A percentile compares a stretch with the other conserved stretches of the same genome.
phyloP scores from a whole-genome alignment of 2,888 invertebrate genomes.

The Epirrhoe alternata region DNA sequence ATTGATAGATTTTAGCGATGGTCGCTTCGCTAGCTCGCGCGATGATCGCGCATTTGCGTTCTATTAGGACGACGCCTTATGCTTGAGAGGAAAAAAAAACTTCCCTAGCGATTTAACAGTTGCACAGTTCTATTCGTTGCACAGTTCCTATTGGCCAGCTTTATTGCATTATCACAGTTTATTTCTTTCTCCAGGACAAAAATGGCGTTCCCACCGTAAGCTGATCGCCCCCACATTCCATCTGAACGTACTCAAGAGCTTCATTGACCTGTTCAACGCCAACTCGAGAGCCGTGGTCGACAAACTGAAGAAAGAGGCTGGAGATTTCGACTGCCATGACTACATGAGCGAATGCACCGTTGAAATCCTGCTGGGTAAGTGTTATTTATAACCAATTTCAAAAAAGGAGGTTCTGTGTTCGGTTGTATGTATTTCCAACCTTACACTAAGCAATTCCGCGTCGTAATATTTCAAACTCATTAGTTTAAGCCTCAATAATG shows the following conservation, averaged over 20 bases:
- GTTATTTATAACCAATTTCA: neutral
- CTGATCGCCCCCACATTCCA: constrained; percentile 95
- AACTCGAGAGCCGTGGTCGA: constrained; percentile 91
- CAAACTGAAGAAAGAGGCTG: constrained; percentile 88
- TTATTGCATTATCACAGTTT: neutral
- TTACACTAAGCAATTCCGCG: no score
- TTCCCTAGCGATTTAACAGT: no score
- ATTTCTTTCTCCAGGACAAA: constrained; percentile 84
- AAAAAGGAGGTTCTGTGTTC: neutral
- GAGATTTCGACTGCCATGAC: constrained; percentile 91
- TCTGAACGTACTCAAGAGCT: constrained; percentile 93
- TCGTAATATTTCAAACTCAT: no score
- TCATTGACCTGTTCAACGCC: constrained; percentile 93
- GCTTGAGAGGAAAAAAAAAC: no score
- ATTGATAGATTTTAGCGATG: no score
- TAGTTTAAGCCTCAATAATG: no score
- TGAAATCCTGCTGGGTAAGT: constrained; percentile 91
- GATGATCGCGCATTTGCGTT: no score
- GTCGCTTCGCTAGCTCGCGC: no score
- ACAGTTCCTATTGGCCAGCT: no score
- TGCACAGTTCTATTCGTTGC: no score
- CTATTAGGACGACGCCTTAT: no score
- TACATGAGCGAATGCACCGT: constrained; percentile 95
- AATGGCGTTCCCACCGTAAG: constrained; percentile 94
- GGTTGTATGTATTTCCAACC: no score